These are phyloP conservation scores for Bilobella aurantiaca DNA, from an alignment of 1,140 invertebrate genomes.

Conservation along the genomic window DNA sequence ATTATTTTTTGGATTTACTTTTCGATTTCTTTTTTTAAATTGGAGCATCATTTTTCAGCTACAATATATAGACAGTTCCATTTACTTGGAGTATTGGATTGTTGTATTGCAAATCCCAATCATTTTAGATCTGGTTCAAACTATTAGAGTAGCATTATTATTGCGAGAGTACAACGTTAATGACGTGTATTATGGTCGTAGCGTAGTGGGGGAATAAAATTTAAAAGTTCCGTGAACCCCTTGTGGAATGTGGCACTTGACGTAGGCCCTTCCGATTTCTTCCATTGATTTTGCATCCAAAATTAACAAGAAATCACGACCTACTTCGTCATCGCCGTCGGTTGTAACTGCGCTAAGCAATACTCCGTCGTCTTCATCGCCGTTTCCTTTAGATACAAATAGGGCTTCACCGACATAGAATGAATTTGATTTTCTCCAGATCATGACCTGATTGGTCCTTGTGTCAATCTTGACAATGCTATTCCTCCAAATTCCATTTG, in stretches of 20 bases:
- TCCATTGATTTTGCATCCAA: constrained; percentile 40
- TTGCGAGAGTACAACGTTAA: no score
- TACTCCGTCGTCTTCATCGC: constrained; percentile 39
- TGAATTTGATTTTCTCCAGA: constrained; percentile 35
- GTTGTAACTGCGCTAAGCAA: constrained; percentile 28
- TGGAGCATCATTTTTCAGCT: no score
- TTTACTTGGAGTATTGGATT: no score
- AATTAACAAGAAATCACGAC: constrained; percentile 38
- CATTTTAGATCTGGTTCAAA: no score
- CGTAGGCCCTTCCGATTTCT: constrained; percentile 40
- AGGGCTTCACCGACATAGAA: constrained; percentile 37
- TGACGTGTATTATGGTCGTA: no score
- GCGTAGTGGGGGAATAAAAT: no score
- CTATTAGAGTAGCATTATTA: no score
- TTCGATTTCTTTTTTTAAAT: no score
- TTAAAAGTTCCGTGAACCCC: constrained; percentile 40
- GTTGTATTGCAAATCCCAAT: no score
- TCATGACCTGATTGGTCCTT: constrained; percentile 32
- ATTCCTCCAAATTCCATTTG: constrained; percentile 7
- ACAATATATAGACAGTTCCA: no score
- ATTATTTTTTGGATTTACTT: no score
- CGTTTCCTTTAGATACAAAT: constrained; percentile 36
- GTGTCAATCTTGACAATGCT: constrained; percentile 39
- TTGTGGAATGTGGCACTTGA: constrained; percentile 37
- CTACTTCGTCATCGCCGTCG: background rate